Conservation (phyloP, 2,797 vertebrate species). For the Brachyalestes nurse region DNA sequence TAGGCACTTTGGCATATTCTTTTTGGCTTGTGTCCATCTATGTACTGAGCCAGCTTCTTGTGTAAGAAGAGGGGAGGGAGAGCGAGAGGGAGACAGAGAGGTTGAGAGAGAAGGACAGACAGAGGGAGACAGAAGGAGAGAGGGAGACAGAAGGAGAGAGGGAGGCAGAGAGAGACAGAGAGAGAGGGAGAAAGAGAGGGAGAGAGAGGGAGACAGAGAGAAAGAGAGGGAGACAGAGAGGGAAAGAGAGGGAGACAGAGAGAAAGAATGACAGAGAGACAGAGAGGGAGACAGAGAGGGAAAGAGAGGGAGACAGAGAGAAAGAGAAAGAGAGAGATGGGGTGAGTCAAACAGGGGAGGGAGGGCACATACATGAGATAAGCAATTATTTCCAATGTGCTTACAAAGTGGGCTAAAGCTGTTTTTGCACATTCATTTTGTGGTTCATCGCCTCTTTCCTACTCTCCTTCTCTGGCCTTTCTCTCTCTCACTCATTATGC, state of each 20-base stretch:
- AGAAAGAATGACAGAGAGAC: neutral
- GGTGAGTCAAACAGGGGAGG: neutral
- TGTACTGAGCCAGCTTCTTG: slow-evolving; percentile 49
- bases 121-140: neutral
- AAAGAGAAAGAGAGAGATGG: neutral
- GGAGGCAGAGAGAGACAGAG: neutral
- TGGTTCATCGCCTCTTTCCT: slow-evolving; percentile 3
- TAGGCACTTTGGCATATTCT: slow-evolving; percentile 64
- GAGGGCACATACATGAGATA: slow-evolving; percentile 40
- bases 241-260: neutral
- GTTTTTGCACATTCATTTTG: slow-evolving; percentile 13
- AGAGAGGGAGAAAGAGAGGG: neutral
- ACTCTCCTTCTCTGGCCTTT: slow-evolving; percentile 16
- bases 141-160: neutral
- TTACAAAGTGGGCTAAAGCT: slow-evolving; percentile 35
- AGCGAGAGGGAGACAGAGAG: neutral
- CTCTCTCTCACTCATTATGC: neutral
- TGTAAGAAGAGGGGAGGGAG: neutral
- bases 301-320: neutral
- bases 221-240: neutral
- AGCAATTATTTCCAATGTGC: slow-evolving; percentile 67
- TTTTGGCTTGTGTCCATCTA: slow-evolving; percentile 57
- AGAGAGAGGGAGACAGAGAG: neutral
- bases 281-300: neutral
- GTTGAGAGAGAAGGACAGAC: neutral